A percentile compares a stretch with the other conserved stretches of the same genome.
Conservation (phyloP, 2,113 vertebrate genomes). For the Amphilophus citrinellus region DNA sequence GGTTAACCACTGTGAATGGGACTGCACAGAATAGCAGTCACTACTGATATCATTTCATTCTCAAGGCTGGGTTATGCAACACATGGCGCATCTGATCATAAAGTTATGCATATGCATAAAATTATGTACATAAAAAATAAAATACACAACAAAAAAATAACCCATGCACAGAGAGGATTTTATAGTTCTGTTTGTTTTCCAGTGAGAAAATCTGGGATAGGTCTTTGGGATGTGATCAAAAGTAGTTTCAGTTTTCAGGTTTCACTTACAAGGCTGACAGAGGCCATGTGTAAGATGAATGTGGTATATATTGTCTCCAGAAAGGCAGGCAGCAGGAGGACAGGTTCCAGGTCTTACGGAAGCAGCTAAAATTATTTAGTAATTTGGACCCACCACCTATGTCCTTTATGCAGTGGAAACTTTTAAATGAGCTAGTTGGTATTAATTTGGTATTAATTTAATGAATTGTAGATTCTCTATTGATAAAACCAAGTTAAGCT, state of each 20-base stretch:
- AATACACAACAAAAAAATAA: neutral
- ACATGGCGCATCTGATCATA: constrained; percentile 21
- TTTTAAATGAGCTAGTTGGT: neutral
- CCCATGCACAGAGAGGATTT: neutral
- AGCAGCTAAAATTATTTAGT: constrained; percentile 44
- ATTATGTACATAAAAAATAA: neutral
- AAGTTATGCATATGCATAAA: constrained; percentile 1
- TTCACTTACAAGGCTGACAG: constrained; percentile 43
- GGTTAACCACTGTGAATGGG: constrained; percentile 10
- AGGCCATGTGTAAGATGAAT: constrained; percentile 63
- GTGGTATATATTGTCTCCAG: constrained; percentile 49
- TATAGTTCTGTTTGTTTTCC: constrained; percentile 36
- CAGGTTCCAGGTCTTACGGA: constrained; percentile 19
- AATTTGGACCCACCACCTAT: constrained; percentile 18
- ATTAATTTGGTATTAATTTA: constrained; percentile 41
- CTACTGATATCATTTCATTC: constrained; percentile 45
- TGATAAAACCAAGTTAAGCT: constrained; percentile 5
- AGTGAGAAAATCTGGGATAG: constrained; percentile 29
- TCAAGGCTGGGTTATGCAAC: constrained; percentile 42
- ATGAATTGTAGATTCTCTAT: neutral
- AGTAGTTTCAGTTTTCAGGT: constrained; percentile 7
- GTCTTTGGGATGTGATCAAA: constrained; percentile 67
- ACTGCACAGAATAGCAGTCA: constrained; percentile 14
- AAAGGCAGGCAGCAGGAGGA: constrained; percentile 9
- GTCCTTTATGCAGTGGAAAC: constrained; percentile 3